Evolutionary conservation across 2,113 vertebrate species (phyloP).

Genomic region (Hippopotamus amphibius): DNA sequence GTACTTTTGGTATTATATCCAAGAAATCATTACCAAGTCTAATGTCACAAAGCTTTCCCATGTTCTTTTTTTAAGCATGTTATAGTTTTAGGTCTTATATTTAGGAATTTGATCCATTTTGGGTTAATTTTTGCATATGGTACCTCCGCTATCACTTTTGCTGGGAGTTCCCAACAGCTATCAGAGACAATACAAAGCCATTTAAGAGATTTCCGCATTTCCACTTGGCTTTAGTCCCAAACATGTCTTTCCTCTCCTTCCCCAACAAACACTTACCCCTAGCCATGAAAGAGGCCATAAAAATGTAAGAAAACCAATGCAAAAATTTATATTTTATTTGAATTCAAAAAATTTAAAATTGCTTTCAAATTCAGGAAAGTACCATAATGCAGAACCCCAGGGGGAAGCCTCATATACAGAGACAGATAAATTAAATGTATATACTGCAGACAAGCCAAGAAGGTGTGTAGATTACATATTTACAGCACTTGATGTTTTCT

Average conservation of each 20-base stretch:
- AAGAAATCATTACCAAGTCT: neutral
- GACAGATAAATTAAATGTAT: slow-evolving; percentile 99
- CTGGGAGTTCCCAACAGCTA: neutral
- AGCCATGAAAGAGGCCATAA: slow-evolving; percentile 57
- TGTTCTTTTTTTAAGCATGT: neutral
- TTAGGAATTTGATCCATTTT: neutral
- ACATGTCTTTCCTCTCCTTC: neutral
- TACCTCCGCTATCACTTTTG: neutral
- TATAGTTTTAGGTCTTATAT: neutral
- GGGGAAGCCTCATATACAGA: slow-evolving; percentile 99
- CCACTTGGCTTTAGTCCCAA: neutral
- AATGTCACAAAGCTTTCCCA: neutral
- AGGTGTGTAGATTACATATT: slow-evolving; percentile 97
- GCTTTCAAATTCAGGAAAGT: slow-evolving; percentile 99
- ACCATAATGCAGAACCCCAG: slow-evolving; percentile 95
- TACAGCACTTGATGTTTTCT: slow-evolving; percentile 92
- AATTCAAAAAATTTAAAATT: slow-evolving; percentile 99
- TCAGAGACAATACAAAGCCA: neutral
- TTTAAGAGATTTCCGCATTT: neutral
- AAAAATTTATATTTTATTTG: slow-evolving; percentile 97
- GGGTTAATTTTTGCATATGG: neutral
- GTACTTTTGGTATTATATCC: neutral
- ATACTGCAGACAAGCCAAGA: slow-evolving; percentile 98
- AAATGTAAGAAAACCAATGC: slow-evolving; percentile 88
- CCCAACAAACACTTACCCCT: neutral